Percentiles rank a stretch among this genome's conserved stretches.
phyloP scores from a whole-genome alignment of 2,888 invertebrate species.

The Ypsolopha scabrella region DNA sequence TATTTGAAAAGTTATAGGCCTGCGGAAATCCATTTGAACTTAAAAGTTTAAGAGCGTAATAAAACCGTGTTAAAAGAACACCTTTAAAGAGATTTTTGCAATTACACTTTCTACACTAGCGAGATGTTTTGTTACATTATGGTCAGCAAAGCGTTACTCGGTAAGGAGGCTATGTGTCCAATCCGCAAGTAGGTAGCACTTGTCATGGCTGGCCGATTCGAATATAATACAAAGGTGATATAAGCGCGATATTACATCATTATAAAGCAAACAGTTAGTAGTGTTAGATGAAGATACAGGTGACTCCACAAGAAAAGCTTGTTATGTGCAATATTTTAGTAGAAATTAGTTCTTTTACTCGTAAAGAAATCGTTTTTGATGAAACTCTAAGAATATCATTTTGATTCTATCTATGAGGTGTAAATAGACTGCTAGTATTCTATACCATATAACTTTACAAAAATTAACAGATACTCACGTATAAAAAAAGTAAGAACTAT shows the following conservation, averaged over 20 bases:
- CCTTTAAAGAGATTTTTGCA: slow-evolving; percentile 23
- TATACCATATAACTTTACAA: too few species aligned
- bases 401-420: too few species aligned
- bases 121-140: slow-evolving; percentile 41
- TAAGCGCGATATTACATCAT: slow-evolving; percentile 19
- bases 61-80: slow-evolving; percentile 8
- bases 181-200: slow-evolving; percentile 21
- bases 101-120: slow-evolving; percentile 39
- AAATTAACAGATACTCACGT: too few species aligned
- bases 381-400: too few species aligned
- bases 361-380: too few species aligned
- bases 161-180: neutral
- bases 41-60: neutral
- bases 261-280: slow-evolving; percentile 10
- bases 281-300: neutral
- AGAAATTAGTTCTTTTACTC: too few species aligned
- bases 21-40: neutral
- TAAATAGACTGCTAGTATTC: too few species aligned
- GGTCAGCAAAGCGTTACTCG: slow-evolving; percentile 34
- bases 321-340: too few species aligned
- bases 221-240: slow-evolving; percentile 21
- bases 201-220: slow-evolving; percentile 33
- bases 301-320: too few species aligned
- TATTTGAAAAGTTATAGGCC: neutral
- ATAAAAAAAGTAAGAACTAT: too few species aligned